These are phyloP conservation scores for Brachionus koreanus DNA, from an alignment of 1,140 invertebrate genomes.

Conservation along the genomic window DNA sequence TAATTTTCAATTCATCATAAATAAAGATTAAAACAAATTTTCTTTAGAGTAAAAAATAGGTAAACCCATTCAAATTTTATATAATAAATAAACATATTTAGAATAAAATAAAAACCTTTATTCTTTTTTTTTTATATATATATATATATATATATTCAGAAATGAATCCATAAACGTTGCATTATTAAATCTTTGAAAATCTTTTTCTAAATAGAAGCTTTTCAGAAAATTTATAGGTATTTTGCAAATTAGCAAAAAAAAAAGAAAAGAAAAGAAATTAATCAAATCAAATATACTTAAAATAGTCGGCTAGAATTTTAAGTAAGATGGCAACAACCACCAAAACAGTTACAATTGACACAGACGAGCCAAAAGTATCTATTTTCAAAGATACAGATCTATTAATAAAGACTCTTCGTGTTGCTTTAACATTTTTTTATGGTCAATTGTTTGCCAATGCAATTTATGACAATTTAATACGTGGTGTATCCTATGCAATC, in stretches of 20 bases:
- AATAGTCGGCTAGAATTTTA: too few relatives aligned
- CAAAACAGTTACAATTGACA: not conserved
- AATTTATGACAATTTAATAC: conserved; percentile 37
- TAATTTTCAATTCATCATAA: conserved; percentile 10
- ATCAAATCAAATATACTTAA: too few relatives aligned
- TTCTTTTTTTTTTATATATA: too few relatives aligned
- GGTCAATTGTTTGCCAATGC: conserved; percentile 38
- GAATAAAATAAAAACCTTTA: not conserved
- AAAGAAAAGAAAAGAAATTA: too few relatives aligned
- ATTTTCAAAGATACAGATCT: not conserved
- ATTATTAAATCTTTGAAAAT: not conserved
- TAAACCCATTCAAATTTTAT: not conserved
- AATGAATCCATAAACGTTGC: not conserved
- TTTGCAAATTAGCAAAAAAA: not conserved
- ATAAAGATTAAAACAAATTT: not conserved
- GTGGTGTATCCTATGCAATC: not conserved
- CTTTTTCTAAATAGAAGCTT: not conserved
- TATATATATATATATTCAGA: too few relatives aligned
- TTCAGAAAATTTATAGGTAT: not conserved
- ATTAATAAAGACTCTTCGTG: not conserved
- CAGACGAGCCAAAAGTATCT: not conserved
- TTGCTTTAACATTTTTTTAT: conserved; percentile 40
- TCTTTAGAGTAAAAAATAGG: not conserved
- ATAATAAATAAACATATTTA: not conserved
- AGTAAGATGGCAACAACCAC: not conserved